A percentile compares a stretch with the other conserved stretches of the same genome.
Evolutionary conservation across 2,113 vertebrate genomes (phyloP).

Genomic region (Psophia crepitans): DNA sequence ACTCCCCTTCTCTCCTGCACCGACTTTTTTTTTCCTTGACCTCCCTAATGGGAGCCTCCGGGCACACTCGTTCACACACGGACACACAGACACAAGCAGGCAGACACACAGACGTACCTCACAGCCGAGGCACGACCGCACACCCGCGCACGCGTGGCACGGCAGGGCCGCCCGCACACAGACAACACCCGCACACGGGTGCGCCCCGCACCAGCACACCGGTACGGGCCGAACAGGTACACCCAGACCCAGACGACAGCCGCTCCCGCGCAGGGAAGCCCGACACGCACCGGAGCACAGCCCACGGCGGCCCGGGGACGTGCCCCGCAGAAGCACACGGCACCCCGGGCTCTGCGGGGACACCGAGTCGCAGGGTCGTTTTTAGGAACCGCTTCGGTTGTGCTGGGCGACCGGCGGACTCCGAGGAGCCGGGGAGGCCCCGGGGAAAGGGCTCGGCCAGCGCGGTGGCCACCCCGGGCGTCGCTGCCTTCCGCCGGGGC

Average conservation of each 20-base stretch:
- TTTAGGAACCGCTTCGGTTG: neutral
- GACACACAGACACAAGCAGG: no score
- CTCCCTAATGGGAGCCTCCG: neutral
- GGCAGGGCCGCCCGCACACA: neutral
- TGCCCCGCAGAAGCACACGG: neutral
- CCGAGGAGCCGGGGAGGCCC: no score
- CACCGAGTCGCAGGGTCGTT: accelerated
- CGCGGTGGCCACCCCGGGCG: accelerated
- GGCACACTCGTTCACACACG: neutral
- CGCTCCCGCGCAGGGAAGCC: neutral
- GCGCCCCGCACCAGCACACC: neutral
- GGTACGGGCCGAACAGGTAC: no score
- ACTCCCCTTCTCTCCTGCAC: neutral
- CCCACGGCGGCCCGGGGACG: neutral
- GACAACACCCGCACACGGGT: accelerated
- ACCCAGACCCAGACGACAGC: no score
- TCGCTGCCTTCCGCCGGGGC: no score
- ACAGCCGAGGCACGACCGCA: neutral
- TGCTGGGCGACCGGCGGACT: neutral
- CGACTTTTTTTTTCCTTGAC: neutral
- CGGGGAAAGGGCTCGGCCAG: no score
- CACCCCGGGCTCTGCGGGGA: neutral
- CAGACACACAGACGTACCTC: neutral
- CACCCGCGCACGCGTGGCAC: neutral
- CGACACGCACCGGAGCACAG: no score